Evolutionary conservation across 2,888 invertebrate species (phyloP).

Genomic region (Drosophila phalerata): DNA sequence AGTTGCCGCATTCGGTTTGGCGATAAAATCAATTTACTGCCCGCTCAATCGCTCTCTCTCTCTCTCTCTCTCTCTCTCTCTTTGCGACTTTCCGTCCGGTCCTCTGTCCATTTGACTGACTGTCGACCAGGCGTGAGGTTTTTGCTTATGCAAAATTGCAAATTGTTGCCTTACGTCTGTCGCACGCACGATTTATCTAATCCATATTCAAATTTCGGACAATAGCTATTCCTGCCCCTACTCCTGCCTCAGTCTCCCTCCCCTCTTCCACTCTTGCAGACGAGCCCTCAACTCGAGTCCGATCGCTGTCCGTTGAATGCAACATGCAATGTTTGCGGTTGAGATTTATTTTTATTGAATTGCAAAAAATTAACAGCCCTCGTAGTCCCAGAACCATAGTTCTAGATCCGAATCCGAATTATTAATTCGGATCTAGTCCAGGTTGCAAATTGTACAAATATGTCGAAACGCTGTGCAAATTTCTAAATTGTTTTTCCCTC

Average conservation of each 20-base stretch:
- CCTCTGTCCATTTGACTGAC: slow-evolving; percentile 7
- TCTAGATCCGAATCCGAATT: neutral
- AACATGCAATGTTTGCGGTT: slow-evolving; percentile 75
- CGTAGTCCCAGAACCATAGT: slow-evolving; percentile 9
- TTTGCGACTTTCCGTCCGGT: neutral
- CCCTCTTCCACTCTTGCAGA: neutral
- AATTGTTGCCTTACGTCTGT: slow-evolving; percentile 46
- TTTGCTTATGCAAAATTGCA: slow-evolving; percentile 66
- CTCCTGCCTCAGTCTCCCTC: neutral
- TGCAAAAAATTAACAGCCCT: slow-evolving; percentile 67
- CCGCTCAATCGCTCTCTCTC: slow-evolving; percentile 43
- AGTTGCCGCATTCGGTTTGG: slow-evolving; percentile 71
- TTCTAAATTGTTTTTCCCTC: slow-evolving; percentile 24
- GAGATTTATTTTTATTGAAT: slow-evolving; percentile 78
- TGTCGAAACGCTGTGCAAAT: slow-evolving; percentile 38
- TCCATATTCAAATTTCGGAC: slow-evolving; percentile 80
- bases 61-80: neutral
- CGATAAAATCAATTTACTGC: slow-evolving; percentile 76
- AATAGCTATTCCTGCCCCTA: slow-evolving; percentile 21
- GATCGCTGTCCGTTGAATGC: slow-evolving; percentile 55
- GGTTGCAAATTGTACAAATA: slow-evolving; percentile 54
- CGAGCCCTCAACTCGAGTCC: slow-evolving; percentile 29
- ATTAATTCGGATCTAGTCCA: neutral
- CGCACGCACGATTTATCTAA: slow-evolving; percentile 78
- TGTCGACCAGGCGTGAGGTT: slow-evolving; percentile 61